Evolutionary conservation across 1,140 invertebrate genomes (phyloP), one percentile per base, ranked within the genome.

Genomic region (Ips nitidus): DNA sequence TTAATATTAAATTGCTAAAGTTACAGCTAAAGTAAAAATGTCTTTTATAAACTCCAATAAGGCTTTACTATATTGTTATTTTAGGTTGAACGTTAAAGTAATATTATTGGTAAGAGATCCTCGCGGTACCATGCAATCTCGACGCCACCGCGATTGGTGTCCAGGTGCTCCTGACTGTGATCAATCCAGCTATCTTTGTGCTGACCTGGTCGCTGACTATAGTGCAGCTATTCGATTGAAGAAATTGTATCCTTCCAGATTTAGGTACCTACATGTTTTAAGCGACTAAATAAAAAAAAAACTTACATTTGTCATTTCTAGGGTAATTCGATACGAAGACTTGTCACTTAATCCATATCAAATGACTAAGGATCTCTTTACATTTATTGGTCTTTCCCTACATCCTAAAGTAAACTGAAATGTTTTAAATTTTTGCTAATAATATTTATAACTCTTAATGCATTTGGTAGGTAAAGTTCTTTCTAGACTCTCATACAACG

Each of bases 131-230:
- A 83, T 95, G 78, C 93, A 94, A 79, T 95, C 93, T 0, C 83
- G 94, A 47, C 88, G 89, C 67, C 92, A 94, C 79, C 84, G 93
- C 2, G 86, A 88, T 58, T 95, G 94, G 91, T 96, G 94, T 78
- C 90, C 89, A 0, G 87, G 87, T n/a, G 84, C 89, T 67, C 87
- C 90, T 3, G 92, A 94, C 78, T 96, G 94, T 81, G 89, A 89
- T 77, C 86, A 93, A 76, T 89, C 93, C 0, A 79, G 83, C 38
- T 80, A 89, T 41, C 83, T 95, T 0, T 96, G 94, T 80, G 84
- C 86, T 41, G 93, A 95, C 81, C 88, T 96, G 82, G 87, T 91
- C 3, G 86, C 89, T 52, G 94, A 95, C 78, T 94, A 91, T 79
- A 86, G 87, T 53, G 88, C 90, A 40, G 92, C 93, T 40, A 83